These are phyloP conservation scores for Diadumene lineata DNA, from an alignment of 92 coral and sea anemone species.

Conservation along the genomic window DNA sequence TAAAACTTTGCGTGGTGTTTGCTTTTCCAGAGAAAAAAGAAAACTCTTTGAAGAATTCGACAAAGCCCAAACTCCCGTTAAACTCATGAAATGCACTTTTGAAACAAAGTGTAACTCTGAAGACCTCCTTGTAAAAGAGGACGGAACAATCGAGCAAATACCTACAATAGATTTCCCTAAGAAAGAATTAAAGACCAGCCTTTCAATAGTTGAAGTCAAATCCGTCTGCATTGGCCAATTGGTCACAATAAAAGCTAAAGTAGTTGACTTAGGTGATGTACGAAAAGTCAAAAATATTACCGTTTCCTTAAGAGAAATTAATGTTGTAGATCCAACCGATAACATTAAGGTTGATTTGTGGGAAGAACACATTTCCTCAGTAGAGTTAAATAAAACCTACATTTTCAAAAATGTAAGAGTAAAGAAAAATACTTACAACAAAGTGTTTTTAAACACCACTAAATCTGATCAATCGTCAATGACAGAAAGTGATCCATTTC, in stretches of 20 bases:
- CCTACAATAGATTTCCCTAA: conserved; percentile 25
- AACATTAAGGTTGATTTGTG: conserved; percentile 31
- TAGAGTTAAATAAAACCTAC: conserved; percentile 43
- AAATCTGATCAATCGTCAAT: conserved; percentile 52
- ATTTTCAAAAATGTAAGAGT: conserved; percentile 46
- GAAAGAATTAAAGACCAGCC: conserved; percentile 33
- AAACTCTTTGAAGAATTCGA: conserved; percentile 4
- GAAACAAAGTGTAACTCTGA: conserved; percentile 34
- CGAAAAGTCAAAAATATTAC: no score
- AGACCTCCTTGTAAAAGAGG: conserved; percentile 21
- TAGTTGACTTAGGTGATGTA: conserved; percentile 9
- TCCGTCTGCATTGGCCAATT: conserved; percentile 45
- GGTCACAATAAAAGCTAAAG: conserved; percentile 53
- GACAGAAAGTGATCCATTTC: conserved; percentile 30
- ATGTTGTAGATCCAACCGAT: conserved; percentile 40
- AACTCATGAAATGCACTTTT: conserved; percentile 47
- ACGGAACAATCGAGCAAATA: conserved; percentile 29
- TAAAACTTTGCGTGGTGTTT: conserved; percentile 12
- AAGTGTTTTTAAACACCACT: conserved; percentile 57
- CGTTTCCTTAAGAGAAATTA: conserved; percentile 25
- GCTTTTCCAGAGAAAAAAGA: conserved; percentile 44
- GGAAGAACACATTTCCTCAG: conserved; percentile 30
- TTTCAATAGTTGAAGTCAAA: conserved; percentile 10
- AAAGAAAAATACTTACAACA: conserved; percentile 37
- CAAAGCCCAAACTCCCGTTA: conserved; percentile 36